phyloP scores from a whole-genome alignment of 2,888 invertebrate species.

The Tinea pellionella region DNA sequence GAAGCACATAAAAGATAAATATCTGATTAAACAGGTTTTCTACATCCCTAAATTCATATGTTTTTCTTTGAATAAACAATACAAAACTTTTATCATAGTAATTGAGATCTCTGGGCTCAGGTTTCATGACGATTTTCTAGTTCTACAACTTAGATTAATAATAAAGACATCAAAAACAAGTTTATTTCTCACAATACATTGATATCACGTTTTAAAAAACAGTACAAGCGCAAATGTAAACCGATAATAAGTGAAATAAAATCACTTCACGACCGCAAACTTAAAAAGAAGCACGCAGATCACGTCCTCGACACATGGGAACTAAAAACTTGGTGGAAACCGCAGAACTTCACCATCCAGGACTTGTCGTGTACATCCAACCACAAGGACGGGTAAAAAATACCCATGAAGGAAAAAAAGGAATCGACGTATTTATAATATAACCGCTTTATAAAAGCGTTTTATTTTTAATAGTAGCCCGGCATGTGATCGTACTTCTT shows the following conservation, averaged over 20 bases:
- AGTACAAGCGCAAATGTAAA: not conserved
- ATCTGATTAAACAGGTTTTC: no score
- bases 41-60: no score
- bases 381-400: not conserved
- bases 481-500: no score
- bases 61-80: no score
- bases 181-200: not conserved
- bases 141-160: not conserved
- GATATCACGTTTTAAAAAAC: not conserved
- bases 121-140: no score
- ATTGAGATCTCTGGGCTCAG: no score
- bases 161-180: not conserved
- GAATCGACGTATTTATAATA: not conserved
- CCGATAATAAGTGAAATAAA: slow-evolving; percentile 3
- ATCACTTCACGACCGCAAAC: slow-evolving; percentile 3
- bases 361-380: not conserved
- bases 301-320: slow-evolving; percentile 29
- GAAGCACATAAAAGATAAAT: no score
- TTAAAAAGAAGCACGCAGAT: not conserved
- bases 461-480: no score
- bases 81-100: no score
- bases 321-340: slow-evolving; percentile 46
- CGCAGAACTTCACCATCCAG: slow-evolving; percentile 29
- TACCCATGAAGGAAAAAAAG: not conserved
- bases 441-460: not conserved